phyloP scores from a whole-genome alignment of 2,888 invertebrate species.

The Eubasilissa splendida region DNA sequence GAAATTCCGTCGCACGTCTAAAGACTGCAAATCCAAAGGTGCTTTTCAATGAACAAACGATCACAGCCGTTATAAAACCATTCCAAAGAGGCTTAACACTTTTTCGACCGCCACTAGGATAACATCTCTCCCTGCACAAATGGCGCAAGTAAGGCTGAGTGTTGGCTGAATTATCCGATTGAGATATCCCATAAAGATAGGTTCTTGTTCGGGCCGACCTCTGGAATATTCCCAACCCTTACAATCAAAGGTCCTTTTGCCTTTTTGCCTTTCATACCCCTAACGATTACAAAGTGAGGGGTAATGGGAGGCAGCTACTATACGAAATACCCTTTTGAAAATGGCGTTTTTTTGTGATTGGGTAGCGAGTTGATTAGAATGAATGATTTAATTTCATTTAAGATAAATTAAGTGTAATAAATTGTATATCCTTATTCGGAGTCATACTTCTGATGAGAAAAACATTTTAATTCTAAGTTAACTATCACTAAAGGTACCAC shows the following conservation, averaged over 20 bases:
- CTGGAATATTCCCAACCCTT: background rate
- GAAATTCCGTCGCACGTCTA: background rate
- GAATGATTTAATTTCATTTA: no score
- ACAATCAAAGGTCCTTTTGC: background rate
- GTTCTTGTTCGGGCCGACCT: slow-evolving; percentile 32
- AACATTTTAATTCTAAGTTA: no score
- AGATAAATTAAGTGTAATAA: no score
- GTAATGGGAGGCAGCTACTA: background rate
- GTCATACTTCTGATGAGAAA: no score
- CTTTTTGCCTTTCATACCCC: background rate
- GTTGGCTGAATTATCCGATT: slow-evolving; percentile 27
- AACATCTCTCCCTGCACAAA: slow-evolving; percentile 51
- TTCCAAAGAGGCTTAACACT: slow-evolving; percentile 54
- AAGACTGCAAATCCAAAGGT: slow-evolving; percentile 8
- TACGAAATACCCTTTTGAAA: no score
- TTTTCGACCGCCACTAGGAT: slow-evolving; percentile 47
- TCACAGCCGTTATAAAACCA: slow-evolving; percentile 52
- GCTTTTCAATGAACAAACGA: slow-evolving; percentile 53
- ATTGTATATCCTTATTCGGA: no score
- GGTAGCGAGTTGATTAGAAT: no score
- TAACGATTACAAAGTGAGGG: background rate
- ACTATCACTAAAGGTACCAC: no score
- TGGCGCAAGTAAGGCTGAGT: slow-evolving; percentile 54
- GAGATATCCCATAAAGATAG: slow-evolving; percentile 56
- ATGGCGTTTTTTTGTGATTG: no score